Conservation (phyloP, 2,113 vertebrate species). For the Formicarius rufipectus region DNA sequence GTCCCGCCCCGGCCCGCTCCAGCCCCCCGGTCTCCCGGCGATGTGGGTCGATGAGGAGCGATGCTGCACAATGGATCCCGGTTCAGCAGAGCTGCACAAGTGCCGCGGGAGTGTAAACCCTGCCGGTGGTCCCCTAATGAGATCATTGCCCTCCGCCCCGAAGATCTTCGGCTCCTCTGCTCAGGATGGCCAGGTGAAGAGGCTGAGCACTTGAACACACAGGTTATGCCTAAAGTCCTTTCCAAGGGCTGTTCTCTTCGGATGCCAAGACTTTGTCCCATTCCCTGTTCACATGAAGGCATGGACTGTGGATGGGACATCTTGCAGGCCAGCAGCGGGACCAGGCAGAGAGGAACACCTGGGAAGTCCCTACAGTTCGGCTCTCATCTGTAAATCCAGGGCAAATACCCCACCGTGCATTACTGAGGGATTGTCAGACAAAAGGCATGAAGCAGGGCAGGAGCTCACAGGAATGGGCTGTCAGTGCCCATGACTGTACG, state of each 20-base stretch:
- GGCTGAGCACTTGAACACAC: background rate
- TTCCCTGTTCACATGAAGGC: accelerated
- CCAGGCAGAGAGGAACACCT: background rate
- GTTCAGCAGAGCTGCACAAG: too few species aligned
- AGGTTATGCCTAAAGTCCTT: background rate
- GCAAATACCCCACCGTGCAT: background rate
- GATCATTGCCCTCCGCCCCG: accelerated
- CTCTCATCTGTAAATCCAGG: background rate
- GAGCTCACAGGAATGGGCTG: background rate
- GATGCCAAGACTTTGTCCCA: background rate
- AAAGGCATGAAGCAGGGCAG: background rate
- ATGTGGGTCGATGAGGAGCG: background rate
- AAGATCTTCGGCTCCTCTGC: background rate
- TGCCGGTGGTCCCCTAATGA: accelerated
- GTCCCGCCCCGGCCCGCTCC: accelerated
- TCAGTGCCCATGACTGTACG: background rate
- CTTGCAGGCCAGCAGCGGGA: background rate
- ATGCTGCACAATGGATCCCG: background rate
- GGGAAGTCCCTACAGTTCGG: background rate
- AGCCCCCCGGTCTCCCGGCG: accelerated
- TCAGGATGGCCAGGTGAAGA: background rate
- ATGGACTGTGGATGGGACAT: accelerated
- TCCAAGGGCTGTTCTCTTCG: accelerated
- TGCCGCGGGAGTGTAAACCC: accelerated
- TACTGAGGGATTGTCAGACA: background rate